These are phyloP conservation scores for Galerucella nymphaeae DNA, from an alignment of 2,888 invertebrate species.

Conservation along the genomic window DNA sequence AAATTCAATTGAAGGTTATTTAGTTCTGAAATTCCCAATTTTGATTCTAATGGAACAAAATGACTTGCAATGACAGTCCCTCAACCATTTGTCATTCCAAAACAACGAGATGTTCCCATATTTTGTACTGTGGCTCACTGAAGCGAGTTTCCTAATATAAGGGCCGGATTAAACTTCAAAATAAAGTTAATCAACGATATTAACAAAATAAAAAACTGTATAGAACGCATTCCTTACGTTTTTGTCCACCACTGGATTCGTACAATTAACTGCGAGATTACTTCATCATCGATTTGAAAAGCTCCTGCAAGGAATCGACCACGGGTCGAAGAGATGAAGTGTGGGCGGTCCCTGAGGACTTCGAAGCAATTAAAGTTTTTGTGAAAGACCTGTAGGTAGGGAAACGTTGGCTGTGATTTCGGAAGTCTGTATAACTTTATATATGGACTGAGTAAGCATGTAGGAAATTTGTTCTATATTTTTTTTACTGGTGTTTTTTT, in stretches of 20 bases:
- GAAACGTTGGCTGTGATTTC: constrained; percentile 46
- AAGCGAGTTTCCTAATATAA: too few species aligned
- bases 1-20: too few species aligned
- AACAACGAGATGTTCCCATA: too few species aligned
- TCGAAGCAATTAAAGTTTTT: constrained; percentile 32
- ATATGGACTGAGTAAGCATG: constrained; percentile 10
- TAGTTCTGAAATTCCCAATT: too few species aligned
- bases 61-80: too few species aligned
- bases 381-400: constrained; percentile 26
- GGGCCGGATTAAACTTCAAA: too few species aligned
- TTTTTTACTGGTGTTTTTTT: neutral
- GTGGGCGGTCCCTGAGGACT: constrained; percentile 17
- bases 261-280: constrained; percentile 43
- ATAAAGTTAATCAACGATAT: too few species aligned
- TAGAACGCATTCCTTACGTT: neutral
- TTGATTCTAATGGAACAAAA: too few species aligned
- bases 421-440: neutral
- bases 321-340: constrained; percentile 2
- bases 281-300: constrained; percentile 54
- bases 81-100: too few species aligned
- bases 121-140: too few species aligned
- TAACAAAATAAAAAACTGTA: neutral
- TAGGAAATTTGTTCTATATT: constrained; percentile 8
- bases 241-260: neutral
- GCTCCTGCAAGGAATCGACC: constrained; percentile 33